These are phyloP conservation scores for Platycercus adscitus DNA, from an alignment of 2,113 vertebrate genomes.

Conservation along the genomic window DNA sequence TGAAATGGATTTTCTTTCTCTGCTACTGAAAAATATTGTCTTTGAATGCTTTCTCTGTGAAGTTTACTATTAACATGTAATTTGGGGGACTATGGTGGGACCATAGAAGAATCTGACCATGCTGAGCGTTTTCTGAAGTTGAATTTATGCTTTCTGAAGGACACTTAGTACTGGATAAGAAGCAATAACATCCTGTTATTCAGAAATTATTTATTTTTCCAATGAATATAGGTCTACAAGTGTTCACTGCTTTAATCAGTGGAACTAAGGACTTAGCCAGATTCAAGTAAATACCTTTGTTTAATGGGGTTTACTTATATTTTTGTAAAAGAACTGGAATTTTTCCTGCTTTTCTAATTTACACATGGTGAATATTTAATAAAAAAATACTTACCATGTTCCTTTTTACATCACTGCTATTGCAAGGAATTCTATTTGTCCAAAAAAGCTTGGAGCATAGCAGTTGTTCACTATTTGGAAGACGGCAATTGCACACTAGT, in stretches of 20 bases:
- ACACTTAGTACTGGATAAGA: not conserved
- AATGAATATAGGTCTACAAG: not conserved
- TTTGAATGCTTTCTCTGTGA: not conserved
- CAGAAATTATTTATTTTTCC: not conserved
- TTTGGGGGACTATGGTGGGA: not conserved
- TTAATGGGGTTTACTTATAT: not conserved
- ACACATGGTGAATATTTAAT: not conserved
- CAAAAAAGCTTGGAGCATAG: not conserved
- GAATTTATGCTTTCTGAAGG: not conserved
- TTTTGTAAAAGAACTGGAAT: not conserved
- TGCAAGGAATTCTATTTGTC: not conserved
- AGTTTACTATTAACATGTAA: not conserved
- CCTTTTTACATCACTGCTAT: not conserved
- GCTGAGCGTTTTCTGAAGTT: not conserved
- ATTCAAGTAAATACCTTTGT: not conserved
- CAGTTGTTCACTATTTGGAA: not conserved
- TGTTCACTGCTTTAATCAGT: not conserved
- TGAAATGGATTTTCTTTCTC: not conserved
- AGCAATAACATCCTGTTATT: not conserved
- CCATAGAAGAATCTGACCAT: not conserved
- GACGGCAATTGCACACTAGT: not conserved
- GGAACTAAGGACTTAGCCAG: not conserved
- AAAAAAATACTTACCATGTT: not conserved
- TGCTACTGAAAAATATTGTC: not conserved
- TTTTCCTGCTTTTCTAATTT: not conserved